These are phyloP conservation scores for Verasper variegatus DNA, from an alignment of 2,113 vertebrate species.

Conservation along the genomic window DNA sequence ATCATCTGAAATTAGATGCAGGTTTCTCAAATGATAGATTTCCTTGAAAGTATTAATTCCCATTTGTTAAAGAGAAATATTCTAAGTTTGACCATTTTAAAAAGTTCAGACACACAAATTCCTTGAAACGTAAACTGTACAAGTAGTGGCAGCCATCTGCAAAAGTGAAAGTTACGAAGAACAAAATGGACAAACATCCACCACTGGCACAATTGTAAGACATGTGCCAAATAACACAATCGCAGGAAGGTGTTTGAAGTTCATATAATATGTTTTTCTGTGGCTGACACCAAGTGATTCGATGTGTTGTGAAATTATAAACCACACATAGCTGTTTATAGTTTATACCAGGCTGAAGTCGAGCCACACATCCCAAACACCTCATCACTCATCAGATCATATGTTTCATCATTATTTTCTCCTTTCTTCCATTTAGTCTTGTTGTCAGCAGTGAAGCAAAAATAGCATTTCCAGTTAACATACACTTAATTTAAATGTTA, in stretches of 20 bases:
- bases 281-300: slow-evolving; percentile 5
- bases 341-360: background rate
- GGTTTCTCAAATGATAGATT: background rate
- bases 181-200: background rate
- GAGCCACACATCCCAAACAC: background rate
- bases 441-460: background rate
- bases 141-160: no score
- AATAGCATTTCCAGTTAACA: background rate
- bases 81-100: background rate
- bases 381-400: background rate
- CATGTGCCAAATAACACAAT: slow-evolving; percentile 41
- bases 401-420: background rate
- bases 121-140: no score
- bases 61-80: background rate
- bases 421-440: background rate
- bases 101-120: background rate
- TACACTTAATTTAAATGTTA: background rate
- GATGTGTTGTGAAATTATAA: background rate
- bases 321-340: background rate
- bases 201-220: background rate
- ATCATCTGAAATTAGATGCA: background rate
- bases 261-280: slow-evolving; percentile 18
- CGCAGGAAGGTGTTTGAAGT: slow-evolving; percentile 45
- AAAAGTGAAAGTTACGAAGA: background rate
- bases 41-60: background rate